These are phyloP conservation scores for Xiphophorus hellerii DNA, from an alignment of 2,113 vertebrate species.

Conservation along the genomic window DNA sequence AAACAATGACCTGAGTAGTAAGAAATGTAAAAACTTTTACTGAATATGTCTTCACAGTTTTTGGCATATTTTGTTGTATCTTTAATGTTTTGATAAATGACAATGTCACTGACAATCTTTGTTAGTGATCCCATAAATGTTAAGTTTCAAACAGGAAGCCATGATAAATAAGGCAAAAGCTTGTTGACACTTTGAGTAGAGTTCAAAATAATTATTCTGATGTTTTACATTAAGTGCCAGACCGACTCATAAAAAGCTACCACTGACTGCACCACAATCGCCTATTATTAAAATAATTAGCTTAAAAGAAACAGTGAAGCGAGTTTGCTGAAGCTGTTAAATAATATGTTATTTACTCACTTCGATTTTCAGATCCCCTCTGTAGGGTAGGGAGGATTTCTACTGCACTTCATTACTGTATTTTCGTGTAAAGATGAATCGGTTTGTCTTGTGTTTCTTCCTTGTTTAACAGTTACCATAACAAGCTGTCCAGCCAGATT, in stretches of 20 bases:
- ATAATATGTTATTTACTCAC: neutral
- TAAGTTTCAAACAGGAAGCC: neutral
- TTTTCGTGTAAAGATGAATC: slow-evolving; percentile 37
- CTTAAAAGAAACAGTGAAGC: neutral
- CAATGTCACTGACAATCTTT: too few species aligned
- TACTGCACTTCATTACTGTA: slow-evolving; percentile 15
- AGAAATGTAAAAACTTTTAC: too few species aligned
- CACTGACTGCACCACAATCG: too few species aligned
- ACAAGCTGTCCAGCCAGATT: neutral
- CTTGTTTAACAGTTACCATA: slow-evolving; percentile 7
- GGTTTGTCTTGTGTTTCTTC: slow-evolving; percentile 1
- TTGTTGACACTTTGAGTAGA: neutral
- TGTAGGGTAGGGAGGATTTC: neutral
- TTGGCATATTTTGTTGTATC: too few species aligned
- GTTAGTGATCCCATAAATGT: too few species aligned
- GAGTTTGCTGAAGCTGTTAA: neutral
- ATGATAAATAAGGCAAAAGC: neutral
- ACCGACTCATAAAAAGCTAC: neutral
- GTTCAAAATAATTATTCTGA: neutral
- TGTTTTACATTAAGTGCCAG: neutral
- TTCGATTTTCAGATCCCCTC: neutral
- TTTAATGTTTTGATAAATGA: too few species aligned
- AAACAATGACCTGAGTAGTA: too few species aligned
- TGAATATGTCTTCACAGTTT: too few species aligned
- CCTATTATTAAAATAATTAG: too few species aligned